These are phyloP conservation scores for Atta colombica DNA, from an alignment of 1,140 invertebrate species.

Conservation along the genomic window DNA sequence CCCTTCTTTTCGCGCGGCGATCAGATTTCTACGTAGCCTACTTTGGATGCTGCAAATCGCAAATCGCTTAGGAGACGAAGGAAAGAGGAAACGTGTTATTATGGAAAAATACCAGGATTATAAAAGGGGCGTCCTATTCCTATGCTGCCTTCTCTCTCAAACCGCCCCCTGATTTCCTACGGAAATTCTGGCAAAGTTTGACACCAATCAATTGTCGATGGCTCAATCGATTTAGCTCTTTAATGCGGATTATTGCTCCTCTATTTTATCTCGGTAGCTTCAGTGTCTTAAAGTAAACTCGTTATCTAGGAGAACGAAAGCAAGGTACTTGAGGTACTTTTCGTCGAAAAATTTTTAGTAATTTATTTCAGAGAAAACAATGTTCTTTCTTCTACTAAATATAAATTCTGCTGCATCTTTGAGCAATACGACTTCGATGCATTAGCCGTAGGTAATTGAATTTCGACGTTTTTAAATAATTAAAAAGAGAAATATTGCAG, in stretches of 20 bases:
- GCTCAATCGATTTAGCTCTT: slow-evolving; percentile 48
- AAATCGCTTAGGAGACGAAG: neutral
- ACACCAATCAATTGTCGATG: slow-evolving; percentile 31
- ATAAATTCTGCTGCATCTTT: neutral
- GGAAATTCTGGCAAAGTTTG: slow-evolving; percentile 43
- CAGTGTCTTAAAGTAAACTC: neutral
- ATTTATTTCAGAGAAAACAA: neutral
- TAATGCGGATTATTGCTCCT: neutral
- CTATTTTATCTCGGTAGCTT: neutral
- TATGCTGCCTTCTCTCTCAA: neutral
- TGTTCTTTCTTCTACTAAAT: slow-evolving; percentile 19
- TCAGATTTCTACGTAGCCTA: slow-evolving; percentile 20
- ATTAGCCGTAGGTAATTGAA: neutral
- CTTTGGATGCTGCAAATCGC: slow-evolving; percentile 12
- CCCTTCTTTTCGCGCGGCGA: neutral
- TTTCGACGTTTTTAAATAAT: neutral
- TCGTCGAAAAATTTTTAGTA: neutral
- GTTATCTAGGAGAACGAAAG: neutral
- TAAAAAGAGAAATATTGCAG: neutral
- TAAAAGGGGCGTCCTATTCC: slow-evolving; percentile 10
- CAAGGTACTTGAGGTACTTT: neutral
- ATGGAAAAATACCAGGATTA: slow-evolving; percentile 30
- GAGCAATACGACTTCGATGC: neutral
- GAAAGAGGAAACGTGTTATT: slow-evolving; percentile 1
- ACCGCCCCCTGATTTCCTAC: slow-evolving; percentile 31